Evolutionary conservation across 2,888 invertebrate species (phyloP).

Genomic region (Xylota sylvarum): DNA sequence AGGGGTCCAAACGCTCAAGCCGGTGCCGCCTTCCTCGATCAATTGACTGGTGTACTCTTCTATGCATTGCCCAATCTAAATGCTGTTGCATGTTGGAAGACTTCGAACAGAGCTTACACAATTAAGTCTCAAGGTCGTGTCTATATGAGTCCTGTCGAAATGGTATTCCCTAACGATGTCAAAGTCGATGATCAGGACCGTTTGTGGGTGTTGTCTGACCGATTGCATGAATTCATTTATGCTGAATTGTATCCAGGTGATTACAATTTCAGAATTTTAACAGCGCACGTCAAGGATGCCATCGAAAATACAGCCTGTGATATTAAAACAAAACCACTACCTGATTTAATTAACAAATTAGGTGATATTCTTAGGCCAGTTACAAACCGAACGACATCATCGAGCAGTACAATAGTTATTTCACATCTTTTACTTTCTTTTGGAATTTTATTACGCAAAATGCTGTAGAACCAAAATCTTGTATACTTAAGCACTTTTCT

Average conservation of each 20-base stretch:
- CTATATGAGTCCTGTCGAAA: conserved; percentile 89
- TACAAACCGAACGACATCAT: conserved; percentile 74
- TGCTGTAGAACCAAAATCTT: conserved; percentile 33
- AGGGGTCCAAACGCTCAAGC: conserved; percentile 91
- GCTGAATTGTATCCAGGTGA: conserved; percentile 87
- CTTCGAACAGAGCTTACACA: conserved; percentile 88
- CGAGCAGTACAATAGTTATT: conserved; percentile 24
- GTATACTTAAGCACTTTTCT: neutral
- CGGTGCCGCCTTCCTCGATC: conserved; percentile 90
- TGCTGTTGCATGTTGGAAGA: conserved; percentile 92
- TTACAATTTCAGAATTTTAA: conserved; percentile 90
- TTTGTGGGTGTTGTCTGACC: conserved; percentile 91
- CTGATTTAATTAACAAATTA: conserved; percentile 86
- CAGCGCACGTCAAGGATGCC: conserved; percentile 89
- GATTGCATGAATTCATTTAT: conserved; percentile 90
- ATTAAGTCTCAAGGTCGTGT: conserved; percentile 90
- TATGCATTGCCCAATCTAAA: conserved; percentile 91
- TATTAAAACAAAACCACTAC: conserved; percentile 86
- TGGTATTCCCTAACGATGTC: conserved; percentile 92
- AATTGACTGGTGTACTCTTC: conserved; percentile 89
- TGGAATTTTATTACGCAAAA: conserved; percentile 46
- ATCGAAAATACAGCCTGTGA: conserved; percentile 91
- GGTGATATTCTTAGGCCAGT: conserved; percentile 86
- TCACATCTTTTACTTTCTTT: conserved; percentile 13
- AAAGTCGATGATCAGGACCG: conserved; percentile 90